phyloP scores from a whole-genome alignment of 2,113 vertebrate genomes.

The Anas platyrhynchos region DNA sequence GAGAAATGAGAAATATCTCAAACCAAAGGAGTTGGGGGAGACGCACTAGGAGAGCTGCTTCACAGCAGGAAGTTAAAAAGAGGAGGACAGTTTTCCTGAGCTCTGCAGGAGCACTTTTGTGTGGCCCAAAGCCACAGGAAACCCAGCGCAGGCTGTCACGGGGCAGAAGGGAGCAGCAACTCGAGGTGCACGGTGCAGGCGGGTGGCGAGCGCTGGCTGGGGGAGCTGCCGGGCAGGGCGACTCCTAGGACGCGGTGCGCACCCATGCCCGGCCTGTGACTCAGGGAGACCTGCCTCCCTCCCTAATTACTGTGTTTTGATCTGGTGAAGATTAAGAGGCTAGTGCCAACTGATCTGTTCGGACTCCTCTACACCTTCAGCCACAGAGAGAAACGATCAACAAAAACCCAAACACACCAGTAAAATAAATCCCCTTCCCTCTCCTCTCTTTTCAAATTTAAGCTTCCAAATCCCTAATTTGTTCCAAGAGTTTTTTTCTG shows the following conservation, averaged over 20 bases:
- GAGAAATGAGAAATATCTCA: neutral
- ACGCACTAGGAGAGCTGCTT: neutral
- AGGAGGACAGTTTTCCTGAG: neutral
- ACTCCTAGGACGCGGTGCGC: neutral
- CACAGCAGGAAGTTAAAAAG: neutral
- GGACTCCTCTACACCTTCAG: neutral
- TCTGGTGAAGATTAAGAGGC: neutral
- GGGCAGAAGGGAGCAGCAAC: neutral
- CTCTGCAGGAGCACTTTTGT: neutral
- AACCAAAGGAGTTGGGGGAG: neutral
- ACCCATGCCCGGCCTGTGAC: neutral
- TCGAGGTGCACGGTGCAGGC: neutral
- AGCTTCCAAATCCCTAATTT: slow-evolving; percentile 11
- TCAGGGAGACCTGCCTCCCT: neutral
- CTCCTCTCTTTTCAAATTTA: neutral
- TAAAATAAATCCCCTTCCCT: neutral
- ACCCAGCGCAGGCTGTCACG: rapidly evolving
- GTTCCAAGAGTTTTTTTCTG: neutral
- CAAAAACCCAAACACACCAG: neutral
- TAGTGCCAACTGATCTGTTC: neutral
- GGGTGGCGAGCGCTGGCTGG: neutral
- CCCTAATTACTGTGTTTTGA: neutral
- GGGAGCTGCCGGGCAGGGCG: neutral
- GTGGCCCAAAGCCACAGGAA: neutral
- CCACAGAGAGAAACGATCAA: neutral